Conservation (phyloP, 2,888 invertebrate species). For the Tetragnatha montana region DNA sequence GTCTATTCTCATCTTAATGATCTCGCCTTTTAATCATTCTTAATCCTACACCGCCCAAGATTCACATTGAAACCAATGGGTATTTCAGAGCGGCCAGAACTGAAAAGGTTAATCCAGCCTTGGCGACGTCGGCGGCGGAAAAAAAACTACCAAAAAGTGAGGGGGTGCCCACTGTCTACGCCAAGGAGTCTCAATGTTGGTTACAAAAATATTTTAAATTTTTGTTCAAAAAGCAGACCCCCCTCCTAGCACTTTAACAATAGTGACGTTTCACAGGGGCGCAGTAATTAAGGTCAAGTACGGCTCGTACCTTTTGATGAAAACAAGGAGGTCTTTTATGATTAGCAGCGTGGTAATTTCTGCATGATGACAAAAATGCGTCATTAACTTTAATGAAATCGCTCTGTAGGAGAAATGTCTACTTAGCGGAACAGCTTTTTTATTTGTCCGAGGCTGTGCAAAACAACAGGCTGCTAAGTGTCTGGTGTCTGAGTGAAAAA, state of each 20-base stretch:
- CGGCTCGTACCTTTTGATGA: slow-evolving; percentile 26
- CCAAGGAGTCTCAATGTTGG: neutral
- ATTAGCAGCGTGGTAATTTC: slow-evolving; percentile 21
- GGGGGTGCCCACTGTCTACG: neutral
- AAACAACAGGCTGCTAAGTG: neutral
- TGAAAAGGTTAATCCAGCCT: neutral
- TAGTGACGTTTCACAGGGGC: slow-evolving; percentile 24
- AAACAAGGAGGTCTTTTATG: slow-evolving; percentile 6
- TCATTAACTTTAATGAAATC: slow-evolving; percentile 46
- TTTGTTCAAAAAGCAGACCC: slow-evolving; percentile 33
- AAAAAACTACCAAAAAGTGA: neutral
- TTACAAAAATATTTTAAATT: neutral
- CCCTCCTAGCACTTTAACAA: neutral
- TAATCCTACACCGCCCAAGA: neutral
- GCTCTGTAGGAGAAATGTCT: neutral
- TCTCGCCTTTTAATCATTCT: neutral
- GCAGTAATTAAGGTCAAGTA: slow-evolving; percentile 42
- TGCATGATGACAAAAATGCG: slow-evolving; percentile 25
- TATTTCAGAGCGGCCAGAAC: no score
- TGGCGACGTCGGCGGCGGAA: neutral
- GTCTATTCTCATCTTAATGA: neutral
- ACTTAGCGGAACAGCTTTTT: slow-evolving; percentile 3
- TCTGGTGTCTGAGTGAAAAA: neutral
- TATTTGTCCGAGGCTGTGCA: neutral
- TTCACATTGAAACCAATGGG: no score